A percentile compares a stretch with the other conserved stretches of the same genome.
phyloP scores from a whole-genome alignment of 1,140 invertebrate genomes.

The Drosophila punjabiensis region DNA sequence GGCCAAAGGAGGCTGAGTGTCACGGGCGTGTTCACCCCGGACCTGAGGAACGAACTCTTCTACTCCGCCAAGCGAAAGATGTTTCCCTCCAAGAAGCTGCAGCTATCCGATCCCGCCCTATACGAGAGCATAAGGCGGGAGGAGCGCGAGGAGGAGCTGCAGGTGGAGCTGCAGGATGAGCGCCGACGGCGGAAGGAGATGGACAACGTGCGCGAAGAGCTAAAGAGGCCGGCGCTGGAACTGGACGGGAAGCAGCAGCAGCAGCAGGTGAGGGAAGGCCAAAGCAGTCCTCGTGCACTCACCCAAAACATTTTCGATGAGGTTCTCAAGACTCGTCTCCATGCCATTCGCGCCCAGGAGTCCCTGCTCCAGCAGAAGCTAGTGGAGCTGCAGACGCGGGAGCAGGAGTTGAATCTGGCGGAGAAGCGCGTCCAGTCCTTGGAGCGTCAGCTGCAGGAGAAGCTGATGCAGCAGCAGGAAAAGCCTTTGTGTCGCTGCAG shows the following conservation, averaged over 20 bases:
- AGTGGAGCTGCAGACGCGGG: constrained; percentile 84
- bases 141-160: constrained; percentile 19
- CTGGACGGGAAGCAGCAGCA: background rate
- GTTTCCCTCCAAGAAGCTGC: constrained; percentile 48
- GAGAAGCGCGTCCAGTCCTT: constrained; percentile 63
- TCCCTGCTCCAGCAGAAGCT: constrained; percentile 77
- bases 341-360: constrained; percentile 72
- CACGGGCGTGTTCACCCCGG: constrained; percentile 73
- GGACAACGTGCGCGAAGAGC: background rate
- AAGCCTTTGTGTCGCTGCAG: constrained; percentile 20
- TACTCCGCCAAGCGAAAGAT: constrained; percentile 69
- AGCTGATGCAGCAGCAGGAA: constrained; percentile 42
- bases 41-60: constrained; percentile 71
- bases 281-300: constrained; percentile 45
- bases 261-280: background rate
- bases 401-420: constrained; percentile 73
- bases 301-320: constrained; percentile 72
- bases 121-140: constrained; percentile 73
- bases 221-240: background rate
- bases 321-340: constrained; percentile 68
- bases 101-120: constrained; percentile 73
- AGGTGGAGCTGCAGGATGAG: constrained; percentile 11
- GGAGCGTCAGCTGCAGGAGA: constrained; percentile 52
- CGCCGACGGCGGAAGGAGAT: constrained; percentile 5
- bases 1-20: constrained; percentile 69